phyloP scores from a whole-genome alignment of 2,797 vertebrate species.

The Hyperoplus immaculatus region DNA sequence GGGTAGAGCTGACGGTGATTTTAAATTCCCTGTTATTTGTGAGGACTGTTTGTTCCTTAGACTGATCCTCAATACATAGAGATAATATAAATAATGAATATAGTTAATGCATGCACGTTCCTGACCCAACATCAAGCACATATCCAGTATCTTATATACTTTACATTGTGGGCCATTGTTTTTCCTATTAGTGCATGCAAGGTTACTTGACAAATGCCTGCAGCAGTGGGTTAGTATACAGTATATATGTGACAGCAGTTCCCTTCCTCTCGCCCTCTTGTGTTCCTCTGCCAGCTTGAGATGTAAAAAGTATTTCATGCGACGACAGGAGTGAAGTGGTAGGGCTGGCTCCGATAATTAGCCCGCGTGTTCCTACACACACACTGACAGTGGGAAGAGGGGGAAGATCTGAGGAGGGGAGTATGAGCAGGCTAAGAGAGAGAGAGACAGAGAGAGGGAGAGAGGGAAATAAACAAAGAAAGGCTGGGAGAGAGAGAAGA shows the following conservation, averaged over 20 bases:
- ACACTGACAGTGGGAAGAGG: slow-evolving; percentile 7
- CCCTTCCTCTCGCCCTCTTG: slow-evolving; percentile 8
- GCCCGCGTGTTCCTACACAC: neutral
- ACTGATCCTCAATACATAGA: neutral
- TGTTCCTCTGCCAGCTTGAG: neutral
- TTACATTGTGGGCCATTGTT: neutral
- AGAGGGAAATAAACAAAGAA: neutral
- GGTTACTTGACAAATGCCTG: neutral
- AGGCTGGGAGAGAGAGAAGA: slow-evolving; percentile 1
- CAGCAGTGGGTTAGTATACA: neutral
- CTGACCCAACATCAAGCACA: neutral
- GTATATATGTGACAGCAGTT: neutral
- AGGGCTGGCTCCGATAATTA: no score
- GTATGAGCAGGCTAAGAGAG: neutral
- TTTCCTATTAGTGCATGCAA: neutral
- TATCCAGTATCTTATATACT: neutral
- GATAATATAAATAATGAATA: no score
- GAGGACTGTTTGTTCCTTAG: neutral
- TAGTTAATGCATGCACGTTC: neutral
- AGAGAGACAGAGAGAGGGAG: neutral
- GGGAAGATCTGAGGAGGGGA: slow-evolving; percentile 18
- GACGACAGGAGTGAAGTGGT: slow-evolving; percentile 18
- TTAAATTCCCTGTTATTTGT: neutral
- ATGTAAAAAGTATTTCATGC: slow-evolving; percentile 27
- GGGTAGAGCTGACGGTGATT: no score